Conservation (phyloP, 2,888 invertebrate genomes). For the Drosophila emarginata region DNA sequence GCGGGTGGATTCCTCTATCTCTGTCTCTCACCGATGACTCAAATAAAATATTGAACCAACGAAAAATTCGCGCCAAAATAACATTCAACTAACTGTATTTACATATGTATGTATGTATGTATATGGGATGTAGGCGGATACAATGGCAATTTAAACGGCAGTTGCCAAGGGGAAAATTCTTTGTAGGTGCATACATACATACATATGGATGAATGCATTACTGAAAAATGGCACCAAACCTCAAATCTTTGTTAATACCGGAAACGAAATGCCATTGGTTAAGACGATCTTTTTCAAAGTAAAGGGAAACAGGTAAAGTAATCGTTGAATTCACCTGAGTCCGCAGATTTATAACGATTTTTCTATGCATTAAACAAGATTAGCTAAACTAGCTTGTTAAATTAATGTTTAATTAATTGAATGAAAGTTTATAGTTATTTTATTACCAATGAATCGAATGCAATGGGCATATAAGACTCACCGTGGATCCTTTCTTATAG, state of each 20-base stretch:
- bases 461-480: too few species aligned
- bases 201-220: too few species aligned
- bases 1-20: background rate
- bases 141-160: background rate
- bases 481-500: too few species aligned
- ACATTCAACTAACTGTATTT: conserved; percentile 29
- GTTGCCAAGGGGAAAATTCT: background rate
- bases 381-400: too few species aligned
- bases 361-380: too few species aligned
- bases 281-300: background rate
- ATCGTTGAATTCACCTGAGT: conserved; percentile 22
- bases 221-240: background rate
- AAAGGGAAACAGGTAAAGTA: background rate
- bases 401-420: too few species aligned
- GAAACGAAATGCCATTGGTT: background rate
- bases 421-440: too few species aligned
- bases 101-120: conserved; percentile 45
- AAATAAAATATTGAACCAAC: conserved; percentile 3
- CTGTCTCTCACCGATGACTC: background rate
- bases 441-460: too few species aligned
- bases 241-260: background rate
- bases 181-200: background rate
- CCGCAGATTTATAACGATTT: too few species aligned
- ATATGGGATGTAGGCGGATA: conserved; percentile 20
- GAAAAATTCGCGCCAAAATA: conserved; percentile 10